Conservation (phyloP, 2,797 vertebrate genomes). For the Sebastes jordani region DNA sequence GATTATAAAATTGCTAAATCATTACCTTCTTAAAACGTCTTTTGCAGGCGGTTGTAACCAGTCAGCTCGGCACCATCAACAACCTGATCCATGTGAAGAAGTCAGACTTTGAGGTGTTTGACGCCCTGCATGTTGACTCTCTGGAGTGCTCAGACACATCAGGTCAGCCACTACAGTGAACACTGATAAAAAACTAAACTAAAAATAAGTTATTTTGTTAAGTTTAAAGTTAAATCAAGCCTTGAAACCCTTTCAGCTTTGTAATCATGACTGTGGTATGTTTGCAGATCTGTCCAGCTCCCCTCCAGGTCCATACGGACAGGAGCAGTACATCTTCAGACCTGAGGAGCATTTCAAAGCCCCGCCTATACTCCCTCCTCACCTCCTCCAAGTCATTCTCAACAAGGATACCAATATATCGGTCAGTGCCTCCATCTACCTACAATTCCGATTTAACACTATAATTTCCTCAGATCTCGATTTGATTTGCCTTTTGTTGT, state of each 20-base stretch:
- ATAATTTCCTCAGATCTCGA: neutral
- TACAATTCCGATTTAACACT: neutral
- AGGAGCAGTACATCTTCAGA: slow-evolving; percentile 92
- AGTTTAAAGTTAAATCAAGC: neutral
- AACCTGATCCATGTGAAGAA: slow-evolving; percentile 98
- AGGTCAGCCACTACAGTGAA: slow-evolving; percentile 70
- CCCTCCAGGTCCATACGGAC: slow-evolving; percentile 93
- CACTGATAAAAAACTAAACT: neutral
- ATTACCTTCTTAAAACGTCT: neutral
- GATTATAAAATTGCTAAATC: neutral
- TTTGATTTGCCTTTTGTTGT: neutral
- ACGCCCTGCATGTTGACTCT: slow-evolving; percentile 95
- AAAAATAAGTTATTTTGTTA: neutral
- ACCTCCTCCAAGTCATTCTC: slow-evolving; percentile 97
- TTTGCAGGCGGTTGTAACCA: slow-evolving; percentile 92
- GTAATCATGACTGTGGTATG: slow-evolving; percentile 11
- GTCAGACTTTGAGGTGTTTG: slow-evolving; percentile 98
- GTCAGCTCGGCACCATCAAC: slow-evolving; percentile 97
- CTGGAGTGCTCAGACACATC: slow-evolving; percentile 95
- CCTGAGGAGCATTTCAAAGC: slow-evolving; percentile 95
- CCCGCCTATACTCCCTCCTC: slow-evolving; percentile 95
- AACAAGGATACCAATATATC: slow-evolving; percentile 99
- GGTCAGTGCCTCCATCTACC: slow-evolving; percentile 77
- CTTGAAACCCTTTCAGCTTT: neutral
- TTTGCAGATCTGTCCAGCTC: slow-evolving; percentile 94